Evolutionary conservation across 2,113 vertebrate species (phyloP), one percentile per base, ranked within the genome.

Genomic region (Malurus alboscapulatus): DNA sequence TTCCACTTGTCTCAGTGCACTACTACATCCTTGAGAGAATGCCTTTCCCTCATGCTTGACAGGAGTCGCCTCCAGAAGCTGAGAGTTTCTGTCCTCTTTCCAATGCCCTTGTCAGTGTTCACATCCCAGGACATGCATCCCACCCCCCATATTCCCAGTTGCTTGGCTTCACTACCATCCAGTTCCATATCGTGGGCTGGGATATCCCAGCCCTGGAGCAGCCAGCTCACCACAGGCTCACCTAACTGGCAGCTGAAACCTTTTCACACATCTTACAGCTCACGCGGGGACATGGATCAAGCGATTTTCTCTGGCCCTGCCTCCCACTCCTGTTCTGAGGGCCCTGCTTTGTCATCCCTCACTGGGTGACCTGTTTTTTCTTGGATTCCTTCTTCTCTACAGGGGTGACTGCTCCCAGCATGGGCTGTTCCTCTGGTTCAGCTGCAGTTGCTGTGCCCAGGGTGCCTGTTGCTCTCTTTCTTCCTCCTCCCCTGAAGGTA

Each of bases 181-280:
- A 5, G 1, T 45, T 68, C 51, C 29, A 40, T 48, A 21, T 10
- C 0, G 1, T 30, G 42, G 53, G 27, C 26, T 6, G 12, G 15
- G 26, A 30, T 36, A 59, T 30, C 20, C 44, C 44, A 48, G 55
- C 44, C 30, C n/a, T 38, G 44, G 73, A 76, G 27, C 7, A 61
- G 27, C 57, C n/a, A 48, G 26, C 16, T 38, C 44, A 38, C 44
- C 57, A 75, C 44, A 14, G n/a, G 15, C 20, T 61, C 44, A 48
- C 27, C 44, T 4, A 25, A 48, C 44, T 61, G 73, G n/a, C 0
- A 0, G 12, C 57, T 48, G 73, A 22, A 59, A 75, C 26, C 25
- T 75, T 75, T 36, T 32, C 73, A 25, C 44, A 38, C 27, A 61
- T 38, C 73, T 59, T 48, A 30, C n/a, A 48, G 55, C 44, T 59